Conservation (phyloP, 2,797 vertebrate species). For the Hyperoplus immaculatus region DNA sequence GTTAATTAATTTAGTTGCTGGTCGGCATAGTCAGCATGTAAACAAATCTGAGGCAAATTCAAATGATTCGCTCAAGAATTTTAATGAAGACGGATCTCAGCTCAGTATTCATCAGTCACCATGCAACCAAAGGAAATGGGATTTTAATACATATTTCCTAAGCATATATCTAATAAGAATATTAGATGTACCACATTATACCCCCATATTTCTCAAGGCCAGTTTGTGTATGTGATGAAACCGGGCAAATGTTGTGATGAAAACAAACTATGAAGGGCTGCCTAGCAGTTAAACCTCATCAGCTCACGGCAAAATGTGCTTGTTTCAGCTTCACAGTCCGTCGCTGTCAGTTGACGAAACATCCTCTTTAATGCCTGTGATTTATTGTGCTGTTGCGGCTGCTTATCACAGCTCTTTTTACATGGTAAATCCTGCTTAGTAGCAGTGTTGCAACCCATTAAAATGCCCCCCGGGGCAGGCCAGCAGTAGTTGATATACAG, state of each 20-base stretch:
- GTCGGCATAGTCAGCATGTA: slow-evolving; percentile 22
- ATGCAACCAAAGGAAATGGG: neutral
- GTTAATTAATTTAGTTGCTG: slow-evolving; percentile 46
- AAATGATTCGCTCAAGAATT: slow-evolving; percentile 14
- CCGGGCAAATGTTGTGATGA: neutral
- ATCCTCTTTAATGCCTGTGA: slow-evolving; percentile 60
- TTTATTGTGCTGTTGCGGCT: slow-evolving; percentile 66
- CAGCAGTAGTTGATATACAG: slow-evolving; percentile 67
- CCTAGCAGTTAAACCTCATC: slow-evolving; percentile 20
- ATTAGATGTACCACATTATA: neutral
- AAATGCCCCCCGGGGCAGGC: slow-evolving; percentile 67
- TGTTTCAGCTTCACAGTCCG: slow-evolving; percentile 32
- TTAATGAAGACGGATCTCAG: slow-evolving; percentile 22
- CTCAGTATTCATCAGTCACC: neutral
- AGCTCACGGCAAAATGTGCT: slow-evolving; percentile 16
- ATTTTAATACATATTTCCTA: slow-evolving; percentile 8
- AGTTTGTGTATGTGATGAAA: neutral
- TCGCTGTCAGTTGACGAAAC: slow-evolving; percentile 43
- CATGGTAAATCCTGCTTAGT: slow-evolving; percentile 78
- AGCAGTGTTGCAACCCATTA: slow-evolving; percentile 70
- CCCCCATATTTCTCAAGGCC: slow-evolving; percentile 5
- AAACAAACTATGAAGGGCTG: slow-evolving; percentile 2
- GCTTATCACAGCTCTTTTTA: slow-evolving; percentile 79
- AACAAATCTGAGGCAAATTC: slow-evolving; percentile 31
- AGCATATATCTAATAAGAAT: neutral